A percentile compares a stretch with the other conserved stretches of the same genome.
Conservation (phyloP, 1,140 invertebrate species). For the Conopomorpha cramerella region DNA sequence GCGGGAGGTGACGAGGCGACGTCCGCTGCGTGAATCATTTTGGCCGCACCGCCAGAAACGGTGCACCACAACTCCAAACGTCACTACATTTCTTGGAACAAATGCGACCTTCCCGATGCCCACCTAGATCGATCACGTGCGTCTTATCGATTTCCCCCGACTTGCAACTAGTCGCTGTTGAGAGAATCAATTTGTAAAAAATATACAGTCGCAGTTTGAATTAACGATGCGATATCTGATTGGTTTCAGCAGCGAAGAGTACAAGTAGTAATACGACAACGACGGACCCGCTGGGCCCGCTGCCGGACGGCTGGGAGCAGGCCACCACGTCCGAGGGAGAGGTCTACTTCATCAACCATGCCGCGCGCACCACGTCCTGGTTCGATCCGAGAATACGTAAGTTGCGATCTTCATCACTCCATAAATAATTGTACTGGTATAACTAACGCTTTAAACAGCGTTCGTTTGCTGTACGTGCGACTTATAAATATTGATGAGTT, state of each 20-base stretch:
- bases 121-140: slow-evolving; percentile 25
- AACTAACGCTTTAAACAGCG: too few relatives aligned
- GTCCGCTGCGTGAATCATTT: slow-evolving; percentile 17
- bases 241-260: slow-evolving; percentile 58
- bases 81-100: slow-evolving; percentile 33
- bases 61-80: neutral
- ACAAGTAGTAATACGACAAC: slow-evolving; percentile 50
- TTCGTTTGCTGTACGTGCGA: too few relatives aligned
- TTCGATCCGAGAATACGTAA: slow-evolving; percentile 96
- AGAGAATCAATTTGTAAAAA: slow-evolving; percentile 42
- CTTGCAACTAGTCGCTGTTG: slow-evolving; percentile 54
- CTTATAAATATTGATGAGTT: too few relatives aligned
- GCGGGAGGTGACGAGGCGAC: slow-evolving; percentile 16
- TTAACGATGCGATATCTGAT: slow-evolving; percentile 24
- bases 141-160: slow-evolving; percentile 12
- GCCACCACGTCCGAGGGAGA: slow-evolving; percentile 91
- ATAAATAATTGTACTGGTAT: too few relatives aligned
- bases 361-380: slow-evolving; percentile 93
- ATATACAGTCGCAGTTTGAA: too few relatives aligned
- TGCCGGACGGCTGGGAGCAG: slow-evolving; percentile 97
- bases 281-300: slow-evolving; percentile 69
- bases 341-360: slow-evolving; percentile 97
- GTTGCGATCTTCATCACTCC: slow-evolving; percentile 43
- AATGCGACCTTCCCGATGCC: slow-evolving; percentile 25
- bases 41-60: slow-evolving; percentile 7